These are phyloP conservation scores for Tapirus indicus DNA, from an alignment of 2,797 vertebrate species.

Conservation along the genomic window DNA sequence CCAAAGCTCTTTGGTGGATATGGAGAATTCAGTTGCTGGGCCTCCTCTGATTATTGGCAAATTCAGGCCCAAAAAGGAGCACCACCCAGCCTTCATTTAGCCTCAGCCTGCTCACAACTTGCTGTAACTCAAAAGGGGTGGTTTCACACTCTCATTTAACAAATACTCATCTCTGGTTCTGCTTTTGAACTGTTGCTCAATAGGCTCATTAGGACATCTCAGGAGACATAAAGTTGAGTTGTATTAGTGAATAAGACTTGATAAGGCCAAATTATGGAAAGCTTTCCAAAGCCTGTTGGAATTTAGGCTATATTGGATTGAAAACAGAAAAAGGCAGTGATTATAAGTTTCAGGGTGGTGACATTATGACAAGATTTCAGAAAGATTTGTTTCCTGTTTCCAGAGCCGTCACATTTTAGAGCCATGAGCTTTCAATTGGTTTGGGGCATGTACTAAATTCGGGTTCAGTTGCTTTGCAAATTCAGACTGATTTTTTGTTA, in stretches of 20 bases:
- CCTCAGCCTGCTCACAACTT: neutral
- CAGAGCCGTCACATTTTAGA: neutral
- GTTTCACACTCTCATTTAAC: neutral
- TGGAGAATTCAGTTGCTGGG: neutral
- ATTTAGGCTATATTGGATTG: neutral
- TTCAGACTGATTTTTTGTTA: neutral
- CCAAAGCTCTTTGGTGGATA: neutral
- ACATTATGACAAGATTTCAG: neutral
- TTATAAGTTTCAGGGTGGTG: neutral
- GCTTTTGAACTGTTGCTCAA: neutral
- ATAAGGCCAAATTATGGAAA: constrained; percentile 5
- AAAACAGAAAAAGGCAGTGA: constrained; percentile 11
- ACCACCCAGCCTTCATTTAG: fast-evolving
- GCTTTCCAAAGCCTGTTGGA: neutral
- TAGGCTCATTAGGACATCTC: neutral
- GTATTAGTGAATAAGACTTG: neutral
- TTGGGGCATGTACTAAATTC: neutral
- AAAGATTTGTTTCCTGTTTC: neutral
- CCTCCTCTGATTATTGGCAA: neutral
- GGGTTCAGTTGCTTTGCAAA: neutral
- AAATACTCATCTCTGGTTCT: constrained; percentile 10
- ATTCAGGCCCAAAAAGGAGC: neutral
- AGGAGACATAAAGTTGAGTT: neutral
- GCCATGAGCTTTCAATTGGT: neutral
- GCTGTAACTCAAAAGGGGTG: neutral